Evolutionary conservation across 2,797 vertebrate genomes (phyloP), one percentile per base, ranked within the genome.

Genomic region (Spinus pinus): DNA sequence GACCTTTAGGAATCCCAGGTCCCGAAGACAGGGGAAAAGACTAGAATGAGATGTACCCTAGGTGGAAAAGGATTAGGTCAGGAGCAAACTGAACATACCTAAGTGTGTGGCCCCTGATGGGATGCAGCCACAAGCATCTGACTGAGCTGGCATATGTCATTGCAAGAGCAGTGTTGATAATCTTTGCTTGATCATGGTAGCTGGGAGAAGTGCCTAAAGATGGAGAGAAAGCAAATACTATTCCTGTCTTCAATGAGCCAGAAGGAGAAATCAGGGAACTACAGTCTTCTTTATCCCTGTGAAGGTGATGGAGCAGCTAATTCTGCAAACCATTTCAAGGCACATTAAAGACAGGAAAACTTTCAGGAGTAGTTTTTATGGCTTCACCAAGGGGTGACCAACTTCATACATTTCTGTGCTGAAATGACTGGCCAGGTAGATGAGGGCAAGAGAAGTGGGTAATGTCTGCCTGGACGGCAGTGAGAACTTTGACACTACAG

Each of bases 401-500:
- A 18, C 14, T 57, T 77, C n/a, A 23, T 49, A 25, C 0, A 0
- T 64, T 57, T 56, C 50, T 70, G 1, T 57, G 50, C 50, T 50
- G 12, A 50, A 64, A 44, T 50, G 24, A 19, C 28, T 70, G 44
- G 23, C 62, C 33, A 14, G 24, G 14, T 16, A 13, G 12, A 18
- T 33, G 37, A 69, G 17, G 21, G 24, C n/a, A 33, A 30, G 42
- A 58, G 39, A 2, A 46, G 39, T 46, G n/a, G 35, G 22, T 37
- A 37, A 62, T 37, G n/a, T 50, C 23, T 75, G 28, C n/a, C 35
- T 82, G 37, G 27, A 20, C 62, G 44, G 24, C 20, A 30, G 41
- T 24, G 49, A 62, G 56, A 16, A 10, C 31, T 56, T 69, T 0
- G 0, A 33, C 49, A 2, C 31, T 37, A 20, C 41, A 18, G 41